Conservation (phyloP, 2,113 vertebrate species). For the Reinhardtius hippoglossoides region DNA sequence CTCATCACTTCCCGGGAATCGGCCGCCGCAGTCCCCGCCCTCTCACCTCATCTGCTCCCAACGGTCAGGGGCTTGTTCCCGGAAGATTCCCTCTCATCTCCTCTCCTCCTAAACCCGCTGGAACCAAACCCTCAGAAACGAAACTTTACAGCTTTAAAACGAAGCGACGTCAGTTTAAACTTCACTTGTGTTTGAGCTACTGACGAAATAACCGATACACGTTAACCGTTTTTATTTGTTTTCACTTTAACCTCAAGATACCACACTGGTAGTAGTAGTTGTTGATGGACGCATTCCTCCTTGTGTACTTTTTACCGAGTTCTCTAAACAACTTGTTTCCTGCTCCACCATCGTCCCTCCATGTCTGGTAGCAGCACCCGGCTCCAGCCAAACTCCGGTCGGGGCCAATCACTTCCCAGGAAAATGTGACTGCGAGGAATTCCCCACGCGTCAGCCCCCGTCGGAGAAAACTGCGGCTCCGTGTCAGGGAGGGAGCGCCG, state of each 20-base stretch:
- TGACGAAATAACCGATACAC: neutral
- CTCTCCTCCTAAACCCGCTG: neutral
- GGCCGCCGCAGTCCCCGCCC: conserved; percentile 61
- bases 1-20: conserved; percentile 33
- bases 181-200: neutral
- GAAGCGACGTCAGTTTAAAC: neutral
- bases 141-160: neutral
- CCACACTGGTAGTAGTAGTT: neutral
- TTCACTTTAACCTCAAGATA: neutral
- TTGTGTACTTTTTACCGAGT: neutral
- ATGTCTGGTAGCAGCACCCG: neutral
- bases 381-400: conserved; percentile 35
- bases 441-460: conserved; percentile 80
- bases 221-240: neutral
- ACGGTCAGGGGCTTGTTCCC: conserved; percentile 55
- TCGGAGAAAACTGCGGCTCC: conserved; percentile 74
- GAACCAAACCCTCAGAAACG: neutral
- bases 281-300: neutral
- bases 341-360: neutral
- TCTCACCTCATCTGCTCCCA: conserved; percentile 45
- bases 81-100: conserved; percentile 52
- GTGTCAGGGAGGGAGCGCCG: conserved; percentile 65
- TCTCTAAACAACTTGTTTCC: neutral
- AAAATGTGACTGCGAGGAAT: conserved; percentile 86
- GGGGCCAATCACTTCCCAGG: conserved; percentile 80